Base-by-base conservation (phyloP, 1,140 invertebrate species). In the Mesaphorura yosii region DNA sequence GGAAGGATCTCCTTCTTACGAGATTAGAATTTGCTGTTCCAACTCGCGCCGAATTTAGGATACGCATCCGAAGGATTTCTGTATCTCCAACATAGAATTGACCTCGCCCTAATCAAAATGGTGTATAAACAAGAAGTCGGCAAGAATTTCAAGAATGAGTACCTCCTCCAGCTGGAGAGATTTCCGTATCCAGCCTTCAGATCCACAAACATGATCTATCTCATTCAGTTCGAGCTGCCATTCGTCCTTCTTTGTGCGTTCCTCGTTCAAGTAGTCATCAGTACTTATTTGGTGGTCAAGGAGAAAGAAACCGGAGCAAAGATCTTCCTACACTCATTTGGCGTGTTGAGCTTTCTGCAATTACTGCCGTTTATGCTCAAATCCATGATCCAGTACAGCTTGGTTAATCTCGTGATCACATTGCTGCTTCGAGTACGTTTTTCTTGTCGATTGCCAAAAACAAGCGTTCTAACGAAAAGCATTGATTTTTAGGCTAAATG, bases 11-110 rank as follows among this genome's bases (percentile, higher is more conserved):
- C 6, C 10, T 20, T 41, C 10, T 6, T 41, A 17, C 17, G 10
- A 6, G 6, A 10, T 12, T 41, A 41, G n/a, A 41, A 10, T 41
- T 41, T 7, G 19, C 10, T 17, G 22, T 41, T 12, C 22, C 22
- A 17, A 12, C 22, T 10, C 22, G 34, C 12, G 12, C 17, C 12
- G 17, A 12, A 17, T 20, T 17, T 41, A 41, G 40, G 44, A 14
- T 46, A 46, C 23, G 23, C 23, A 22, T 17, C 12, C 7, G 44
- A 46, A 46, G 44, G 44, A 10, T 46, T 46, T 27, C 10, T 46
- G 25, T 46, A 25, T 26, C 23, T 46, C 7, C 44, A 46, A 26
- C 23, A 12, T 7, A 46, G 22, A 19, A 46, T 46, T 27, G 44
- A 46, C 23, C 22, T 22, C 19, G 28, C 28, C 25, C 44, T 46